Conservation (phyloP, 2,797 vertebrate species). For the Myotis daubentonii region DNA sequence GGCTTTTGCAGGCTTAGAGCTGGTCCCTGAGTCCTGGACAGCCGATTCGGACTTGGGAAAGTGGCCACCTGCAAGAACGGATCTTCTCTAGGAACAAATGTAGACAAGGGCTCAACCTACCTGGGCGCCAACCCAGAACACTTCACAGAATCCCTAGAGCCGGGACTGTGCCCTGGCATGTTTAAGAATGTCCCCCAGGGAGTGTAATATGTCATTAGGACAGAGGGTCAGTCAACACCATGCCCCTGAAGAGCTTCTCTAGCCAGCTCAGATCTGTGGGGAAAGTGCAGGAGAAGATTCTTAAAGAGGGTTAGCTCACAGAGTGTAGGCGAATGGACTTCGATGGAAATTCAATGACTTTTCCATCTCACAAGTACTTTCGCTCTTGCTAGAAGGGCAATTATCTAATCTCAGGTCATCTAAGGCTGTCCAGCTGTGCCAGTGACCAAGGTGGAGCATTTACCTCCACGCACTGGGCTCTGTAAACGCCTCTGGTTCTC, state of each 20-base stretch:
- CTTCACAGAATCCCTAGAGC: background rate
- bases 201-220: background rate
- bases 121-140: background rate
- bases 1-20: background rate
- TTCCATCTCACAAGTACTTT: background rate
- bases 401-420: background rate
- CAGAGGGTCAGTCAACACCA: background rate
- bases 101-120: background rate
- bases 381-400: background rate
- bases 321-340: background rate
- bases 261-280: background rate
- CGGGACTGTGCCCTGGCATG: background rate
- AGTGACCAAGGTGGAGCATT: background rate
- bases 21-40: background rate
- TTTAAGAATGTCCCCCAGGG: background rate
- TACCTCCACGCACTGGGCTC: background rate
- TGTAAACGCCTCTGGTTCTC: background rate
- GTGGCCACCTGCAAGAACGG: background rate
- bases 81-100: background rate
- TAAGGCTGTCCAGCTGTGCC: background rate
- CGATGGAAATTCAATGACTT: background rate
- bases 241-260: background rate
- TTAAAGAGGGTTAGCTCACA: background rate
- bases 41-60: background rate
- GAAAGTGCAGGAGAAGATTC: background rate